These are phyloP conservation scores for Tapera naevia DNA, from an alignment of 2,797 vertebrate species.

Conservation along the genomic window DNA sequence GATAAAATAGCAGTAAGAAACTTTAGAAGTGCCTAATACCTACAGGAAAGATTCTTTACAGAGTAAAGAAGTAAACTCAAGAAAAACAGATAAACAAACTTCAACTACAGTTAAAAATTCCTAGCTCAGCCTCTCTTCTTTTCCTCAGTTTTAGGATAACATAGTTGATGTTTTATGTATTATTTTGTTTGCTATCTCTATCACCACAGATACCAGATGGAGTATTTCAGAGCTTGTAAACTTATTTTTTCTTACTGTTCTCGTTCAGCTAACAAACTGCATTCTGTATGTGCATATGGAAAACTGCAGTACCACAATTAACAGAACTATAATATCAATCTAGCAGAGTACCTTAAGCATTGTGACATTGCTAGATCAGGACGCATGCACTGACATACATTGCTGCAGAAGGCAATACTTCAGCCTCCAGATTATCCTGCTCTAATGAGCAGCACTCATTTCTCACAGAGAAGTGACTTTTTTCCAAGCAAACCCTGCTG, in stretches of 20 bases:
- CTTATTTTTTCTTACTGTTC: not conserved
- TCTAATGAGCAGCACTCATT: not conserved
- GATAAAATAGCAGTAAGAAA: not conserved
- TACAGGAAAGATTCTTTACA: not conserved
- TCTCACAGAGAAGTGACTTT: not conserved
- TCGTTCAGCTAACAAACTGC: not conserved
- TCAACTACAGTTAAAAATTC: not conserved
- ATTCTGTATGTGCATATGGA: not conserved
- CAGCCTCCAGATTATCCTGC: not conserved
- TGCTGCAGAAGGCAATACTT: not conserved
- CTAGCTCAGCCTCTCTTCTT: not conserved
- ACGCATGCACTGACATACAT: not conserved
- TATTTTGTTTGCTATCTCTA: not conserved
- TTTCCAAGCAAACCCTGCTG: not conserved
- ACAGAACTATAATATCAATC: not conserved
- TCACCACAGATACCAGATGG: not conserved
- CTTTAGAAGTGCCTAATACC: not conserved
- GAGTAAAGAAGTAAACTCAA: not conserved
- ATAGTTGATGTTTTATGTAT: not conserved
- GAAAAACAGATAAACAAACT: not conserved
- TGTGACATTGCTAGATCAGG: not conserved
- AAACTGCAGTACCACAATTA: not conserved
- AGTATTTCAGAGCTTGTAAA: not conserved
- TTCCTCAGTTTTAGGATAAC: not conserved
- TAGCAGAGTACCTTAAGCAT: not conserved